These are phyloP conservation scores for Doris montereyensis DNA, from an alignment of 2,888 invertebrate genomes.

Conservation along the genomic window DNA sequence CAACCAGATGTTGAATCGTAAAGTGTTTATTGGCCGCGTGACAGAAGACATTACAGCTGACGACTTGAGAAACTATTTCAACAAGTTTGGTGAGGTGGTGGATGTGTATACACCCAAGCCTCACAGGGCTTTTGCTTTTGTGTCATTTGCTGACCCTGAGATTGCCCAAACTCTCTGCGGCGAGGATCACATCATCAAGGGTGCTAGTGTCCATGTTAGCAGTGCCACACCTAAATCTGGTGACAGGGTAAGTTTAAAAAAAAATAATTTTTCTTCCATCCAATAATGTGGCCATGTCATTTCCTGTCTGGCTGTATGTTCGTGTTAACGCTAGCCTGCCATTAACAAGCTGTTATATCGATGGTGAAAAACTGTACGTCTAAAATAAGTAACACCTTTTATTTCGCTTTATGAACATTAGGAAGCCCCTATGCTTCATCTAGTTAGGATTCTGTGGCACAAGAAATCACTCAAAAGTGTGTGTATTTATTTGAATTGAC, in stretches of 20 bases:
- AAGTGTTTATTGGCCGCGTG: slow-evolving; percentile 95
- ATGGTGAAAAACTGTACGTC: too few relatives aligned
- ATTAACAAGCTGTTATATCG: too few relatives aligned
- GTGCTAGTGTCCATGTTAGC: slow-evolving; percentile 79
- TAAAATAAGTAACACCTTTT: too few relatives aligned
- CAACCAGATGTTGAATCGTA: slow-evolving; percentile 75
- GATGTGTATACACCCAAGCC: slow-evolving; percentile 97
- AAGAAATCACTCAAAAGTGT: too few relatives aligned
- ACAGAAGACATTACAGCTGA: slow-evolving; percentile 93
- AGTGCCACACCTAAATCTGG: slow-evolving; percentile 70
- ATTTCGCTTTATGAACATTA: too few relatives aligned
- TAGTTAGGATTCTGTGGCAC: too few relatives aligned
- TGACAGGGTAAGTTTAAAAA: slow-evolving; percentile 54
- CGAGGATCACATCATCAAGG: slow-evolving; percentile 94
- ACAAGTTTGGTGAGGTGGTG: slow-evolving; percentile 92
- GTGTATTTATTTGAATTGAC: too few relatives aligned
- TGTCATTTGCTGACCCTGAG: slow-evolving; percentile 92
- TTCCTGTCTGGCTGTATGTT: too few relatives aligned
- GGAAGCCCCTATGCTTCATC: too few relatives aligned
- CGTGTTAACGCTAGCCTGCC: too few relatives aligned
- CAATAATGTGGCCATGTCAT: too few relatives aligned
- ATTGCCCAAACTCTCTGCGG: slow-evolving; percentile 92
- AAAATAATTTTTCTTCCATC: too few relatives aligned
- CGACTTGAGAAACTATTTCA: slow-evolving; percentile 87
- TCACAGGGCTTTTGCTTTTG: slow-evolving; percentile 83